Base-by-base conservation (phyloP, 2,797 vertebrate species). In the Otus scops region DNA sequence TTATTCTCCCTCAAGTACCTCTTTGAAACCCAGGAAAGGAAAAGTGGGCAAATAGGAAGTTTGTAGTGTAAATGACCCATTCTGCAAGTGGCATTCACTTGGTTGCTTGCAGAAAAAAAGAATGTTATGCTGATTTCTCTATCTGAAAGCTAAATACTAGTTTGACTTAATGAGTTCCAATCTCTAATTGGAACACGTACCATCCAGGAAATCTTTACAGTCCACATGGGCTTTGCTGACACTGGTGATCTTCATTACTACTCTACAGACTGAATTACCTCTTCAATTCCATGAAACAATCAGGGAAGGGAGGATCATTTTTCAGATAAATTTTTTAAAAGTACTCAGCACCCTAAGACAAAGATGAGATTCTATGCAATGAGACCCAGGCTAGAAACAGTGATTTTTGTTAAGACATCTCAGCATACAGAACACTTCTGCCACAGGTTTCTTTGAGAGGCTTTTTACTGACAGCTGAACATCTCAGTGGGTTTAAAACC, bases 1-100 rank as follows among this genome's bases (percentile, higher is more conserved):
- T 84, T 21, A 92, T 61, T 92, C 83, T 95, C 73, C 73, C 34
- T 95, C 80, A 94, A 96, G 92, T 24, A 78, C 83, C 92, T 96
- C 92, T 93, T 54, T 56, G 82, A 93, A 96, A 84, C 10, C 51
- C 65, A 84, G 57, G 71, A 92, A 84, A 78, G 47, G 56, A 54
- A n/a, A 81, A 95, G 59, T 13, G 47, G 63, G 80, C 32, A 93
- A 79, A 88, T 24, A 32, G 50, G 88, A 94, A 94, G 80, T 75
- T 38, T 79, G 61, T 39, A 53, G 61, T 38, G 23, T 38, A 74
- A 91, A 92, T 56, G 47, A 89, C 56, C 80, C 74, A 74, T 26
- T 92, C 92, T 60, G 77, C 77, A 92, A 91, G 51, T 28, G 43
- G 51, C 77, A 92, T 68, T 78, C 67, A 75, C 27, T 79, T 50